A percentile compares a stretch with the other conserved stretches of the same genome.
Evolutionary conservation across 2,113 vertebrate species (phyloP).

Genomic region (Gambusia affinis): DNA sequence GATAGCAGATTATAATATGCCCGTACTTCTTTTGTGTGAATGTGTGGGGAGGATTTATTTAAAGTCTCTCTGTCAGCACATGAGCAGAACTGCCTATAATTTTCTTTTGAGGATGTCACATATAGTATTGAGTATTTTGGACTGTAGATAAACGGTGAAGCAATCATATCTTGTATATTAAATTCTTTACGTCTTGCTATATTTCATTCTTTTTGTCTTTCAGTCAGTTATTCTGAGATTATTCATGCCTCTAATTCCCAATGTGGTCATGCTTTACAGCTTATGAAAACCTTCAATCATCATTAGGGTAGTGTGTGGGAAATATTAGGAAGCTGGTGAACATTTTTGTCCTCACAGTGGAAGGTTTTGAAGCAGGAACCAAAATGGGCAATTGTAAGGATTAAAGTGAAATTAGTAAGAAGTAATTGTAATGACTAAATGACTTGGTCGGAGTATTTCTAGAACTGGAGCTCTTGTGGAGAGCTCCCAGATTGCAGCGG

Average conservation of each 20-base stretch:
- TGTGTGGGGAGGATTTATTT: background rate
- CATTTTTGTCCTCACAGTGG: background rate
- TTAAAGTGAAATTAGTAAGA: background rate
- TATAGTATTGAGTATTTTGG: background rate
- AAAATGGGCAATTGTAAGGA: background rate
- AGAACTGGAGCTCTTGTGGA: background rate
- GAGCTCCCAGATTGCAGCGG: background rate
- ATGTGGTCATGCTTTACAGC: background rate
- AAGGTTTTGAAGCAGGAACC: background rate
- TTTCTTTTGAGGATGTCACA: background rate
- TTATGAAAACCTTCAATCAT: background rate
- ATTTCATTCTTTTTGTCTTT: background rate
- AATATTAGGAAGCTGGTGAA: background rate
- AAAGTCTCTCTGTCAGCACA: background rate
- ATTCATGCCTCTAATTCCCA: background rate
- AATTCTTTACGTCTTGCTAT: background rate
- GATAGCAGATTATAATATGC: slow-evolving; percentile 28
- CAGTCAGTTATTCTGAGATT: background rate
- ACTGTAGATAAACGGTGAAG: background rate
- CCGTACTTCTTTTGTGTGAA: background rate
- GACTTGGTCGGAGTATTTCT: background rate
- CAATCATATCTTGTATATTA: background rate
- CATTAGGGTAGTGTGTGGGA: background rate
- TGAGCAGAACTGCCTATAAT: background rate
- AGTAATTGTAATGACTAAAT: background rate